Evolutionary conservation across 2,888 invertebrate species (phyloP).

Genomic region (Eupelmus urozonus): DNA sequence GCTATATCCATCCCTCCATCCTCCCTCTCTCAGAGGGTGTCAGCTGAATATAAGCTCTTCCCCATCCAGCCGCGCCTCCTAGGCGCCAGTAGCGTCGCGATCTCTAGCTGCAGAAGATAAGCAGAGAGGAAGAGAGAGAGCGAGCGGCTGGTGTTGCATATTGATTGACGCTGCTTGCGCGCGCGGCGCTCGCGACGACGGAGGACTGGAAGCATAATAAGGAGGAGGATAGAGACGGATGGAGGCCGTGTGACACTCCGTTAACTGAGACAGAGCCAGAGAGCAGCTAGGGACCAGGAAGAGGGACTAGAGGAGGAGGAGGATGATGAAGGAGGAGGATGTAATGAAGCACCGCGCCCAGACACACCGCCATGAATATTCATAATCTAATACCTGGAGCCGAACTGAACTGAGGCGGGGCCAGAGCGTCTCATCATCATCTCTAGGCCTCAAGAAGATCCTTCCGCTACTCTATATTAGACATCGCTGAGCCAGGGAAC

Average conservation of each 20-base stretch:
- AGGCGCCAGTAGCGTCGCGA: constrained; percentile 25
- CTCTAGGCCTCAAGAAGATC: constrained; percentile 70
- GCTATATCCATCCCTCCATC: too few relatives aligned
- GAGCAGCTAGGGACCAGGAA: constrained; percentile 22
- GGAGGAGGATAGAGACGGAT: constrained; percentile 29
- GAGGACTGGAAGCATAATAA: neutral
- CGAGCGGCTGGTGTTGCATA: constrained; percentile 73
- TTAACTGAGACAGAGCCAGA: constrained; percentile 58
- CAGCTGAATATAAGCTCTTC: constrained; percentile 4
- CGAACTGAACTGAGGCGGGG: constrained; percentile 72
- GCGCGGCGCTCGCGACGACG: neutral
- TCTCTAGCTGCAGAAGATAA: constrained; percentile 70
- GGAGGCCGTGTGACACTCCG: constrained; percentile 26
- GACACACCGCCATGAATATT: constrained; percentile 77
- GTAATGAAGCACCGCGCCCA: constrained; percentile 77
- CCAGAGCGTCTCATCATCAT: constrained; percentile 70
- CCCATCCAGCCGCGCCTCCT: neutral
- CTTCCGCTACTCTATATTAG: constrained; percentile 73
- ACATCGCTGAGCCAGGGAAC: constrained; percentile 67
- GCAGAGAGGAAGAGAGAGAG: constrained; percentile 66
- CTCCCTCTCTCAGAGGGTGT: neutral
- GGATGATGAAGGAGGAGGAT: constrained; percentile 66
- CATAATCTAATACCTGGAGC: constrained; percentile 78
- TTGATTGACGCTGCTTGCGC: constrained; percentile 76
- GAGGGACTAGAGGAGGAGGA: constrained; percentile 26